Percentiles rank a stretch among this genome's conserved stretches.
Conservation (phyloP, 1,140 invertebrate genomes). For the Acromyrmex heyeri region DNA sequence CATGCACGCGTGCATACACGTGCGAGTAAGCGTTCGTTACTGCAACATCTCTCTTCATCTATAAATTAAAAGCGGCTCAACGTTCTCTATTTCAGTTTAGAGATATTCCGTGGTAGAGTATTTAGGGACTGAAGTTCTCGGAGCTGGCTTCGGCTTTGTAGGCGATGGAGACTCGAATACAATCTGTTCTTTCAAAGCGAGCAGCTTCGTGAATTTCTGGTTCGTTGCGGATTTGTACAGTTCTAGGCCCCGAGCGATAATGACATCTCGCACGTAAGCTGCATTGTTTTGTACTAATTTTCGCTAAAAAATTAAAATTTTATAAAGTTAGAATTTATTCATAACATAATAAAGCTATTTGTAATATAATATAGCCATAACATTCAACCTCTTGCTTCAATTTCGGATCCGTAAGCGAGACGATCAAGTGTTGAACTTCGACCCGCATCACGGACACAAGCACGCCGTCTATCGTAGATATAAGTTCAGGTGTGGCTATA, state of each 20-base stretch:
- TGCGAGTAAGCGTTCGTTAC: conserved; percentile 9
- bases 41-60: conserved; percentile 1
- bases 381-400: conserved; percentile 88
- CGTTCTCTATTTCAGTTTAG: conserved; percentile 63
- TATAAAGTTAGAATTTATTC: conserved; percentile 1
- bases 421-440: conserved; percentile 89
- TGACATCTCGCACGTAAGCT: conserved; percentile 80
- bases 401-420: conserved; percentile 88
- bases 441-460: conserved; percentile 89
- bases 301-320: conserved; percentile 73
- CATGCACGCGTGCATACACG: not conserved
- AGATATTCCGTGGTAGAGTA: conserved; percentile 83
- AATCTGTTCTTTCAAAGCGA: conserved; percentile 81
- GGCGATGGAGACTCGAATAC: conserved; percentile 73
- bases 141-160: conserved; percentile 78
- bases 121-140: conserved; percentile 82
- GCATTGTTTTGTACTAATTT: conserved; percentile 83
- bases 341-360: not conserved
- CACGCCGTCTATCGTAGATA: conserved; percentile 89
- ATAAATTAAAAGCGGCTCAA: conserved; percentile 11
- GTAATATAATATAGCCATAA: no score
- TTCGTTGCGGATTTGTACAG: conserved; percentile 83
- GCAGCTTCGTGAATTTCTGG: conserved; percentile 80
- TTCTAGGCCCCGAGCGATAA: conserved; percentile 81
- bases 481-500: conserved; percentile 89